These are phyloP conservation scores for Macrostomum cliftonense DNA, from an alignment of 2,888 invertebrate species.

Conservation along the genomic window DNA sequence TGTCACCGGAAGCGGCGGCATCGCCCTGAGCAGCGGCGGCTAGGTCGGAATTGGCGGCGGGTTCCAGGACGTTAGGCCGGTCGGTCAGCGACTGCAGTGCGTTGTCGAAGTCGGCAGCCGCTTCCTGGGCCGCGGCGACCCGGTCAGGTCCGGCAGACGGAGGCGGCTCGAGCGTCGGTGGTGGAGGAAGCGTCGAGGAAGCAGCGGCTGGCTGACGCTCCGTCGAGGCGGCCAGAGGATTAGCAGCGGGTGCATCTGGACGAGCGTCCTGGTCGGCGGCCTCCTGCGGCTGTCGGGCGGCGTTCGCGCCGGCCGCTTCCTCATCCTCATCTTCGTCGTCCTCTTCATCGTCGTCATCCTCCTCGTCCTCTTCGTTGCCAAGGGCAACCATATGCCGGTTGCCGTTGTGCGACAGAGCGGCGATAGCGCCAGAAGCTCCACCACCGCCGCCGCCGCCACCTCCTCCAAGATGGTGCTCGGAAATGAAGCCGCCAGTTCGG, in stretches of 20 bases:
- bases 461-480: no score
- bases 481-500: no score
- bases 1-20: conserved; percentile 15
- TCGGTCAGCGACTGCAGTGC: neutral
- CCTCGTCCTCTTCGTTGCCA: neutral
- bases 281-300: neutral
- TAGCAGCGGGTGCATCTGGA: neutral
- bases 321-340: neutral
- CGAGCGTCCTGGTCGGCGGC: neutral
- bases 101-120: neutral
- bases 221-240: neutral
- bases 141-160: conserved; percentile 12
- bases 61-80: neutral
- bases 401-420: neutral
- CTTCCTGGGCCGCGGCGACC: conserved; percentile 2
- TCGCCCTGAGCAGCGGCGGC: no score
- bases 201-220: neutral
- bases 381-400: neutral
- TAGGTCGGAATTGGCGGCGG: neutral
- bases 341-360: neutral
- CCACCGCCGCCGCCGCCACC: no score
- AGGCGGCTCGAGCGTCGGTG: conserved; percentile 13
- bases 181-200: conserved; percentile 5
- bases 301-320: neutral
- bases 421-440: no score